phyloP scores from a whole-genome alignment of 2,113 vertebrate genomes.

The Cyrtonyx montezumae region DNA sequence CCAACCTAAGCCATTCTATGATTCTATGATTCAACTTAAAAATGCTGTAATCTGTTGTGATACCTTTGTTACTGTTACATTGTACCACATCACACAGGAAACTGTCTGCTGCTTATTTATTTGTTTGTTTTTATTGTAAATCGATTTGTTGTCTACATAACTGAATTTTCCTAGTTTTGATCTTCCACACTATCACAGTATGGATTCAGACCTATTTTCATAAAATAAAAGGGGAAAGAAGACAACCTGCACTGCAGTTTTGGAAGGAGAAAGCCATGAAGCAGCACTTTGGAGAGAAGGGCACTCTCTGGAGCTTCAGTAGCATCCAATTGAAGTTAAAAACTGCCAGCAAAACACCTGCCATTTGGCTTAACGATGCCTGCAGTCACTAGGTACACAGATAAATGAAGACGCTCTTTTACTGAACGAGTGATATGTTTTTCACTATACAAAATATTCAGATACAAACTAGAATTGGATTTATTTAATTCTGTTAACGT shows the following conservation, averaged over 20 bases:
- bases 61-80: neutral
- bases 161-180: neutral
- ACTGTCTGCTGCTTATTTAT: neutral
- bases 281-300: neutral
- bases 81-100: neutral
- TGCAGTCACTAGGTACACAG: neutral
- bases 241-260: neutral
- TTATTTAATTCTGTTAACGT: constrained; percentile 65
- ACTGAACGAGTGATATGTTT: neutral
- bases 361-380: neutral
- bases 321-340: constrained; percentile 14
- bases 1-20: too few species aligned
- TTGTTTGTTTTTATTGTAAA: fast-evolving
- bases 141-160: neutral
- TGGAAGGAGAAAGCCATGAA: neutral
- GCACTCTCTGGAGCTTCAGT: neutral
- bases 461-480: neutral
- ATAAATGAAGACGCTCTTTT: neutral
- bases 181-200: neutral
- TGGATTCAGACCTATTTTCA: neutral
- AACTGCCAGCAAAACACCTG: neutral
- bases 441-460: neutral
- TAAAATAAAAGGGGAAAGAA: neutral
- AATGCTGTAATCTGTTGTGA: neutral
- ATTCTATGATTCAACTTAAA: neutral